Conservation (phyloP, 53 echinoderm and acorn worm species). For the Mesocentrotus franciscanus region DNA sequence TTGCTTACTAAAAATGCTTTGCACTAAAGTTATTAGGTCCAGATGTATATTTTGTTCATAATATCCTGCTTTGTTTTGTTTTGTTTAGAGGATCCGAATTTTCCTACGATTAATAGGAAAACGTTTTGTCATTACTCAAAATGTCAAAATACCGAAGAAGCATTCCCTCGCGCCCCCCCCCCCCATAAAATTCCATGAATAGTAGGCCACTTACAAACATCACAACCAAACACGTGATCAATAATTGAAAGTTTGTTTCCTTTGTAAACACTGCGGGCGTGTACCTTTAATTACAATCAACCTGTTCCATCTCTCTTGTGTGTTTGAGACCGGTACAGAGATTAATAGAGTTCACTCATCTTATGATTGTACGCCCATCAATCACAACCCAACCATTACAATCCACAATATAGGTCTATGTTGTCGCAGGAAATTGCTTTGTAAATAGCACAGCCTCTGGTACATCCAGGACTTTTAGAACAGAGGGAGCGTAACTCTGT, state of each 20-base stretch:
- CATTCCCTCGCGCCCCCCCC: no score
- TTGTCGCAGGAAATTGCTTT: neutral
- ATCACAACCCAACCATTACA: neutral
- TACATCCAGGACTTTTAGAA: no score
- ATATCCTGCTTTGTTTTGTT: no score
- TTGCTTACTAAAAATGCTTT: no score
- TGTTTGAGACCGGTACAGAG: neutral
- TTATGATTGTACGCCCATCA: neutral
- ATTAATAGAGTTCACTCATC: neutral
- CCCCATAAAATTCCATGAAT: no score
- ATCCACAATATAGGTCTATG: neutral
- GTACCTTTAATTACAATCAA: neutral
- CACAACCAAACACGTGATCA: neutral
- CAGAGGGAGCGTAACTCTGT: no score
- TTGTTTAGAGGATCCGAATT: no score
- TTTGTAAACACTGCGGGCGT: neutral
- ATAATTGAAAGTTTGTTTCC: neutral
- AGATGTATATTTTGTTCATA: no score
- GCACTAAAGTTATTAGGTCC: no score
- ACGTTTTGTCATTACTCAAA: no score
- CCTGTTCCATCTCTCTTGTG: neutral
- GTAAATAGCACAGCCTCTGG: neutral
- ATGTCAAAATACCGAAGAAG: no score
- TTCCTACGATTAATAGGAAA: no score
- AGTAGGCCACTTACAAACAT: neutral